Evolutionary conservation across 1,140 invertebrate species (phyloP), one percentile per base, ranked within the genome.

Genomic region (Amphibalanus amphitrite): DNA sequence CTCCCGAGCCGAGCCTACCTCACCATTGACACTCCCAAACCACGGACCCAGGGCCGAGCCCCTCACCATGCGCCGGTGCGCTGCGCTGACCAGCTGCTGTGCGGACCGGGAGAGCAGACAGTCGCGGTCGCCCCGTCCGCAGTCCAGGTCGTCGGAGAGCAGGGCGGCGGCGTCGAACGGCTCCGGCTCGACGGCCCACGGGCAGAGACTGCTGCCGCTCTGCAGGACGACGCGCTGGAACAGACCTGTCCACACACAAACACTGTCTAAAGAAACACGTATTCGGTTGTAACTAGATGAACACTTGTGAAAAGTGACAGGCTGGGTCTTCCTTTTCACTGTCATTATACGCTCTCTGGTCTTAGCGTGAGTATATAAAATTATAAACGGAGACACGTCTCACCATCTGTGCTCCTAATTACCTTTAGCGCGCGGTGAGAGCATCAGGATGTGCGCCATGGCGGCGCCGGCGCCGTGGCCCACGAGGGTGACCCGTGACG

Each of bases 401-500:
- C 28, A 69, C n/a, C 17, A 28, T 68, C 26, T 65, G 69, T 0
- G 64, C 20, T 29, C 28, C 25, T 25, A 23, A 70, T 47, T 3
- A 74, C 86, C 85, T 74, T 79, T 76, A 20, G 86, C 83, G 69
- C 85, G 80, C 29, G 86, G 85, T 0, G 86, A 87, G 13, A 83
- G 77, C 74, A 87, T 80, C 76, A 87, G 86, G 73, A 84, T 80
- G 28, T 84, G 77, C 4, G 85, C 82, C 75, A 83, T 84, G n/a
- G 84, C 83, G 28, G 85, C 86, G 0, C 86, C 86, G 10, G 85
- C 83, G 0, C 83, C 84, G 78, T 90, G 86, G 0, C 90, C 89
- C 70, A 89, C 81, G 1, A 91, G 77, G 0, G 90, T 91, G 0
- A 92, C 81, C 40, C 83, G 80, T 23, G 83, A 79, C 0, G 85